A percentile compares a stretch with the other conserved stretches of the same genome.
These are phyloP conservation scores for Entomyzon cyanotis DNA, from an alignment of 2,113 vertebrate species.

Conservation along the genomic window DNA sequence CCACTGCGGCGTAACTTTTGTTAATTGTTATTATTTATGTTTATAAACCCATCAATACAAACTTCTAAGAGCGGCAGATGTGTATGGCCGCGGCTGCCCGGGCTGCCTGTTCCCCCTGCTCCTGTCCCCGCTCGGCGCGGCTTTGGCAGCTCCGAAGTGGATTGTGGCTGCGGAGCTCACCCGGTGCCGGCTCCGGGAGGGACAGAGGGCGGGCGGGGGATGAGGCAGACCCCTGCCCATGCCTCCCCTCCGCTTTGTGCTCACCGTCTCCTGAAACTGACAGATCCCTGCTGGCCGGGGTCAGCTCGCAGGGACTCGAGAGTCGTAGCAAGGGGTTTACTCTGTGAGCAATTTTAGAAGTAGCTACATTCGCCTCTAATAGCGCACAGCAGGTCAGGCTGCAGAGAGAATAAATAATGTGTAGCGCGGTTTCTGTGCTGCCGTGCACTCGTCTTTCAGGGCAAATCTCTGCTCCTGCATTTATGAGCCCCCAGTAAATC, in stretches of 20 bases:
- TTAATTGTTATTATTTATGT: not conserved
- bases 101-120: not conserved
- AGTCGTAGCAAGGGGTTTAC: not conserved
- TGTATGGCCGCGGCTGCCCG: not conserved
- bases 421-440: not conserved
- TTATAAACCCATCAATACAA: not conserved
- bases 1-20: not conserved
- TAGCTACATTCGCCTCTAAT: not conserved
- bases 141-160: not conserved
- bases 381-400: not conserved
- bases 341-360: not conserved
- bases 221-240: not conserved
- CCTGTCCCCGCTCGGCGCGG: not conserved
- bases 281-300: not conserved
- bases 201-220: not conserved
- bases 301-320: not conserved
- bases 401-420: not conserved
- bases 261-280: fast-evolving
- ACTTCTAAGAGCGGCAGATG: not conserved
- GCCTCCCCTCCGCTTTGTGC: not conserved
- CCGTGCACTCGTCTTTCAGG: fast-evolving
- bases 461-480: not conserved
- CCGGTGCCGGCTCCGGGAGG: not conserved
- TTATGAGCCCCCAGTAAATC: fast-evolving
- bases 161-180: not conserved